Percentiles rank a stretch among this genome's conserved stretches.
Conservation (phyloP, 2,797 vertebrate species). For the Allenopithecus nigroviridis region DNA sequence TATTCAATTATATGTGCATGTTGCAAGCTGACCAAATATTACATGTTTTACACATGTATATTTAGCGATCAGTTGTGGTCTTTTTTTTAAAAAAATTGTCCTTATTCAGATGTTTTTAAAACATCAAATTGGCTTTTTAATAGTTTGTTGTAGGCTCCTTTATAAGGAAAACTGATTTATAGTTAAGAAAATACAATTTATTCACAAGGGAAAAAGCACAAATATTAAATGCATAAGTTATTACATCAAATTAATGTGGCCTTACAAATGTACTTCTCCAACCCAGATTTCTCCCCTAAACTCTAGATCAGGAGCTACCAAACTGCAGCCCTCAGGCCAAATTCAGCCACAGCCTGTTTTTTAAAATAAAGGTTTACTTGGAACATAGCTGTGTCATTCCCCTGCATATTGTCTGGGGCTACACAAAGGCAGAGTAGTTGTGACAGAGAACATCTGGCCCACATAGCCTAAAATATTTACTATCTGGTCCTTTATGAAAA, state of each 20-base stretch:
- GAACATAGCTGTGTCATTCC: not conserved
- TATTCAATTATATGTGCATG: not conserved
- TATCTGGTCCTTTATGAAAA: not conserved
- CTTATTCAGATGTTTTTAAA: not conserved
- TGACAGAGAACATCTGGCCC: not conserved
- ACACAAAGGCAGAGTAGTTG: not conserved
- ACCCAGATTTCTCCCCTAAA: not conserved
- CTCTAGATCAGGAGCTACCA: not conserved
- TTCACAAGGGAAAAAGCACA: not conserved
- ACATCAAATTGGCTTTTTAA: not conserved
- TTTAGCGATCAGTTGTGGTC: not conserved
- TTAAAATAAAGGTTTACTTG: not conserved
- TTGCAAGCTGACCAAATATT: not conserved
- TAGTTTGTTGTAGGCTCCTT: not conserved
- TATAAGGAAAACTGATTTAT: not conserved
- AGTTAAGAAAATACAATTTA: not conserved
- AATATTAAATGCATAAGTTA: not conserved
- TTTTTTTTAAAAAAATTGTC: not conserved
- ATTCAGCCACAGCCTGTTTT: not conserved
- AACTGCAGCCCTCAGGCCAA: not conserved
- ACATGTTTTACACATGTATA: not conserved
- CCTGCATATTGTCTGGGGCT: not conserved
- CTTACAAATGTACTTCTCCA: not conserved
- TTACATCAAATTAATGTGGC: not conserved
- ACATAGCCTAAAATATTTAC: not conserved